A percentile compares a stretch with the other conserved stretches of the same genome.
These are phyloP conservation scores for Alectoris magna DNA, from an alignment of 2,797 vertebrate species.

Conservation along the genomic window DNA sequence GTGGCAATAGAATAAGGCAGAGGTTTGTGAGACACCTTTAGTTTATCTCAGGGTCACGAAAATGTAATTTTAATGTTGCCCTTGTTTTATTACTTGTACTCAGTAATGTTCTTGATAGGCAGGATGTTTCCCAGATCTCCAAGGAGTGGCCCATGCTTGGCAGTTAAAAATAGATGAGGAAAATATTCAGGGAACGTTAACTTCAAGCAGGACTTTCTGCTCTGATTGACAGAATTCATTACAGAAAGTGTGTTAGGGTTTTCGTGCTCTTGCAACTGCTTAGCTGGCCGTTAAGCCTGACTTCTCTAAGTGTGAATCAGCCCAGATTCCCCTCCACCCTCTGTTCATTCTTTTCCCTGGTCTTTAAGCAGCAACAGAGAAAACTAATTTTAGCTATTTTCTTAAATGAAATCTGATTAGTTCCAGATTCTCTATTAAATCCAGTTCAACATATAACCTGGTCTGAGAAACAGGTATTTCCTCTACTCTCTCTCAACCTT, in stretches of 20 bases:
- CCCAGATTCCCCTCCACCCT: not conserved
- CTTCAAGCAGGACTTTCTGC: conserved; percentile 39
- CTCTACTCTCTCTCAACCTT: not conserved
- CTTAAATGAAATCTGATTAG: not conserved
- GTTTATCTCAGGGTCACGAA: not conserved
- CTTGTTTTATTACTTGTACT: conserved; percentile 11
- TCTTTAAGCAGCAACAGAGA: not conserved
- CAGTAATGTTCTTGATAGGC: conserved; percentile 22
- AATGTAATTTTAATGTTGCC: conserved; percentile 12
- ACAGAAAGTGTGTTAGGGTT: conserved; percentile 32
- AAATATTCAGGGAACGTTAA: conserved; percentile 62
- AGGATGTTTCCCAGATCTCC: conserved; percentile 30
- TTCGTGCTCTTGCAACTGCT: not conserved
- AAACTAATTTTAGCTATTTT: not conserved
- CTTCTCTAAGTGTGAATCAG: not conserved
- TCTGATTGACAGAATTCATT: conserved; percentile 69
- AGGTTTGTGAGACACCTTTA: not conserved
- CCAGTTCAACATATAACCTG: not conserved
- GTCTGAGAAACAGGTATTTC: not conserved
- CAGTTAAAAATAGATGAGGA: conserved; percentile 47
- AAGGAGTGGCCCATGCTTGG: conserved; percentile 34
- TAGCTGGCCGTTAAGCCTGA: conserved; percentile 44
- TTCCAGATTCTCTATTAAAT: not conserved
- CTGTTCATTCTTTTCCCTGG: accelerated
- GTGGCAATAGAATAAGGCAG: not conserved